A percentile compares a stretch with the other conserved stretches of the same genome.
phyloP scores from a whole-genome alignment of 2,888 invertebrate genomes.

The Slavum lentiscoides region DNA sequence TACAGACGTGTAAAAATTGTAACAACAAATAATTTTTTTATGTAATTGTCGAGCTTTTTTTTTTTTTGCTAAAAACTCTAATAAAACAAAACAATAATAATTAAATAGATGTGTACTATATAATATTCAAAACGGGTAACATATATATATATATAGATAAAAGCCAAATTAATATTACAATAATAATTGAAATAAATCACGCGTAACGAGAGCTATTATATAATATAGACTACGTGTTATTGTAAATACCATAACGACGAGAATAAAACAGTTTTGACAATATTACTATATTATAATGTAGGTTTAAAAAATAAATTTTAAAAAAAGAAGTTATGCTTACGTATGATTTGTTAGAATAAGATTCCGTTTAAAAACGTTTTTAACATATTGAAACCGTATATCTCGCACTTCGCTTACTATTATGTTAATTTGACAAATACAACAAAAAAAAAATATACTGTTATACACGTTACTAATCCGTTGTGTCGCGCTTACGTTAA shows the following conservation, averaged over 20 bases:
- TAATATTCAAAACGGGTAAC: slow-evolving; percentile 29
- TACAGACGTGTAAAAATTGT: too few species aligned
- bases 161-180: slow-evolving; percentile 20
- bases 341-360: too few species aligned
- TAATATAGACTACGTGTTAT: neutral
- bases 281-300: too few species aligned
- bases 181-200: slow-evolving; percentile 23
- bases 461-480: neutral
- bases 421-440: too few species aligned
- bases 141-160: slow-evolving; percentile 18
- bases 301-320: too few species aligned
- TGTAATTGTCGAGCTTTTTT: too few species aligned
- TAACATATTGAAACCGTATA: too few species aligned
- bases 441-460: neutral
- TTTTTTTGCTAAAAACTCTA: too few species aligned
- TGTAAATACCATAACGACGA: neutral
- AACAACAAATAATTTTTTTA: too few species aligned
- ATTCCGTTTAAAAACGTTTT: too few species aligned
- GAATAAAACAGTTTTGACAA: neutral
- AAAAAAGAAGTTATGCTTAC: too few species aligned
- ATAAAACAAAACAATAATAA: neutral
- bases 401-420: too few species aligned
- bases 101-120: slow-evolving; percentile 13
- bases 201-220: neutral
- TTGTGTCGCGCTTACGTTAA: neutral